phyloP scores from a whole-genome alignment of 2,888 invertebrate species.

The Hecatera dysodea region DNA sequence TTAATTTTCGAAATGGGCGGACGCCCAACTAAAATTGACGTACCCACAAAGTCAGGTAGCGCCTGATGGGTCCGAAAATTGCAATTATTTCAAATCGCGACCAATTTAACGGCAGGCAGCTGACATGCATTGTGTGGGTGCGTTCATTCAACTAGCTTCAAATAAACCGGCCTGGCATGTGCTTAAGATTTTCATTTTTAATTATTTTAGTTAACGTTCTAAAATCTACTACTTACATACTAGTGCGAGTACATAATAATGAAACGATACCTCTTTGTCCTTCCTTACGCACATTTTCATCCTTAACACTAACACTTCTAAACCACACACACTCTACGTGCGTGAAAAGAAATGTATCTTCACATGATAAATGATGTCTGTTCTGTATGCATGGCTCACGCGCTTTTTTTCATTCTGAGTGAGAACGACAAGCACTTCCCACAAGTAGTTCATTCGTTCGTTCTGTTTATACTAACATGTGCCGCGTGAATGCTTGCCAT shows the following conservation, averaged over 20 bases:
- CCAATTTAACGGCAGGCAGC: too few species aligned
- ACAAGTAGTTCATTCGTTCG: constrained; percentile 42
- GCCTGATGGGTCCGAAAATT: too few species aligned
- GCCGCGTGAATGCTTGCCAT: constrained; percentile 30
- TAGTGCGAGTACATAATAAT: background rate
- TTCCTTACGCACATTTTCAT: constrained; percentile 10
- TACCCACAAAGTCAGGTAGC: too few species aligned
- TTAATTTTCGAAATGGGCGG: too few species aligned
- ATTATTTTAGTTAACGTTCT: background rate
- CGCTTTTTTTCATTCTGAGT: constrained; percentile 52
- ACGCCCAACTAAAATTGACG: too few species aligned
- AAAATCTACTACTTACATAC: background rate
- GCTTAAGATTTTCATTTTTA: background rate
- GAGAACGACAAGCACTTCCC: constrained; percentile 51
- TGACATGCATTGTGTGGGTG: too few species aligned
- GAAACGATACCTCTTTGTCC: background rate
- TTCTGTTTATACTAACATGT: constrained; percentile 44
- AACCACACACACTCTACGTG: constrained; percentile 6
- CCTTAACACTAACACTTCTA: constrained; percentile 10
- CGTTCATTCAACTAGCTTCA: too few species aligned
- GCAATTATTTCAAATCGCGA: too few species aligned
- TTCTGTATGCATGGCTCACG: constrained; percentile 59
- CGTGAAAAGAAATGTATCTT: constrained; percentile 53
- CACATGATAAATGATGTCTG: constrained; percentile 53
- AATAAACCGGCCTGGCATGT: too few species aligned